Evolutionary conservation across 2,888 invertebrate genomes (phyloP), one percentile per base, ranked within the genome.

Genomic region (Encarsia formosa): DNA sequence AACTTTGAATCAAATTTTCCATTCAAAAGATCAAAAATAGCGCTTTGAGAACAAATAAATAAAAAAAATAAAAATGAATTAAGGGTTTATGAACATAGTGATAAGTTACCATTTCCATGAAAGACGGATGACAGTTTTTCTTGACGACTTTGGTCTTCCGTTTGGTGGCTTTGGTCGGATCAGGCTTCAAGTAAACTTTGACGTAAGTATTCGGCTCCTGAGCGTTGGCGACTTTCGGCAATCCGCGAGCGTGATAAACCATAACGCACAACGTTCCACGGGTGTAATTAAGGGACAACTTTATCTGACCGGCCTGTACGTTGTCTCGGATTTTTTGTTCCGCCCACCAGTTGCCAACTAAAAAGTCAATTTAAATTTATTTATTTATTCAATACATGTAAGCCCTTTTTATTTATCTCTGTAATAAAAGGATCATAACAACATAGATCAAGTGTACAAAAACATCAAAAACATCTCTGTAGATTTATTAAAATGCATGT

Each of bases 131-230:
- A 65, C 91, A 91, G 69, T 91, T 92, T 61, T 89, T 87, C 64
- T 88, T 87, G 2, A 95, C 85, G 2, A 95, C 91, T 75, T 93
- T 91, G 1, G 98, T 98, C 77, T 99, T 99, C 45, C 94, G 81
- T 76, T 99, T 99, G 15, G 97, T 96, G 60, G 83, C 85, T 76
- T 96, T 96, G 49, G 85, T 84, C 19, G 87, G 85, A 74, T 98
- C 97, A 8, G 98, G 97, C 63, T 91, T 84, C 54, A 99, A 78
- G 75, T 98, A 98, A 45, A 88, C 89, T 79, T 92, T 92, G 51
- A 92, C 91, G 66, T 92, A 92, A 6, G 91, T 89, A 61, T 88
- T 90, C 9, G 91, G 92, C 68, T 91, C 91, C 68, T 91, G 83
- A 6, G 86, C 86, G 63, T 87, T 88, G 9, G 87, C 81, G 42